Base-by-base conservation (phyloP, 2,797 vertebrate species). In the Pampus argenteus region DNA sequence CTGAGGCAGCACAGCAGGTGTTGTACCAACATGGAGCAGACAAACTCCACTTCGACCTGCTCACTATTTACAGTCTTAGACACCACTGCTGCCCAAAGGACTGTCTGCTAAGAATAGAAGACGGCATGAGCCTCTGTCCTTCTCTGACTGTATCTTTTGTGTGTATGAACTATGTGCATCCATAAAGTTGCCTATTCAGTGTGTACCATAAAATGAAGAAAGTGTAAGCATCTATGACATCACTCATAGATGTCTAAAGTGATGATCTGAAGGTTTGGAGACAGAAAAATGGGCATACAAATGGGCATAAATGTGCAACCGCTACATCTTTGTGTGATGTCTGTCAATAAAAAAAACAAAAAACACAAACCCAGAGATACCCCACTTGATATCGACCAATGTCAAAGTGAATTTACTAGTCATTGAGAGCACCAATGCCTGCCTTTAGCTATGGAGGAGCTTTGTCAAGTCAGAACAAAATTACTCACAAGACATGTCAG, bases 1-100 rank as follows among this genome's bases (percentile, higher is more conserved):
- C 67, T 1, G 44, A 74, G 44, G 76, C 73, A 82, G 86, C 86
- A 83, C 71, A 82, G 84, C 89, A 92, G 89, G 88, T 91, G 90
- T 79, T 62, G 62, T 5, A 65, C 56, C 63, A 85, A 78, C 74
- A 71, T 65, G 69, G 86, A 79, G 73, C 56, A 49, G 72, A 66
- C 42, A 76, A 50, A 71, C 49, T 79, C 76, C 59, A 64, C 79
- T 83, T 72, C 58, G 72, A 69, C 76, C 74, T 48, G 57, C 74
- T 88, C 77, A 84, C 74, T 78, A 75, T 88, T 89, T 89, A 81
- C 81, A 88, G 75, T 60, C 74, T 76, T 49, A 76, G 63, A 74
- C 61, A 67, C 40, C 55, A 68, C 61, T 31, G 52, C 28, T 51
- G 64, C 54, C 73, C 45, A 67, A 72, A 52, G 69, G 71, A 76